Conservation (phyloP, 1,140 invertebrate species). For the Zaprionus lachaisei region DNA sequence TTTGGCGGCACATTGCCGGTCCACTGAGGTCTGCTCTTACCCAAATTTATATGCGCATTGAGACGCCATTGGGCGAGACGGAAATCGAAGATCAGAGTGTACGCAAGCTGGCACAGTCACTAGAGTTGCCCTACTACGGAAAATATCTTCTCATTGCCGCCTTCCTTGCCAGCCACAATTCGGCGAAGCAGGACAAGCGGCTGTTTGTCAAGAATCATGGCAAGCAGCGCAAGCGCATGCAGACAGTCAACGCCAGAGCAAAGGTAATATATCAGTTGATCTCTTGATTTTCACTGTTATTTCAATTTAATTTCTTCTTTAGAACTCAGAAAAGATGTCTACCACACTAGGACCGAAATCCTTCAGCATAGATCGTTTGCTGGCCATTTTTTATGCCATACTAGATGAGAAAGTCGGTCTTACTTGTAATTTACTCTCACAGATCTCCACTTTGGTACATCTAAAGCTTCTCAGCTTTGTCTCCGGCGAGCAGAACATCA, state of each 20-base stretch:
- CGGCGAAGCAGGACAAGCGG: slow-evolving; percentile 92
- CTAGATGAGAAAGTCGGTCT: slow-evolving; percentile 92
- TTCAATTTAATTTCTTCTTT: slow-evolving; percentile 26
- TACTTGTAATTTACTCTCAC: slow-evolving; percentile 92
- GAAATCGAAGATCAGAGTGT: slow-evolving; percentile 67
- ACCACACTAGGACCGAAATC: slow-evolving; percentile 89
- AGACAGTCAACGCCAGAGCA: slow-evolving; percentile 86
- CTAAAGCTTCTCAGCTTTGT: slow-evolving; percentile 88
- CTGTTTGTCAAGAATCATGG: slow-evolving; percentile 92
- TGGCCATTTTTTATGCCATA: slow-evolving; percentile 97
- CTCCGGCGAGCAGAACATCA: slow-evolving; percentile 87
- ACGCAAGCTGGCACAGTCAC: slow-evolving; percentile 85
- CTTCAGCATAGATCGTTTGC: slow-evolving; percentile 92
- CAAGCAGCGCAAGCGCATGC: slow-evolving; percentile 86
- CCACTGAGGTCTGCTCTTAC: slow-evolving; percentile 90
- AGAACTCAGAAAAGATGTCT: slow-evolving; percentile 85
- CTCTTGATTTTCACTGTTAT: background rate
- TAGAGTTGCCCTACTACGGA: slow-evolving; percentile 95
- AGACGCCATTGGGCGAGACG: slow-evolving; percentile 42
- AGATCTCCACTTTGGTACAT: slow-evolving; percentile 91
- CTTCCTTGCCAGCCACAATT: slow-evolving; percentile 96
- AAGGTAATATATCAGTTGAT: slow-evolving; percentile 58
- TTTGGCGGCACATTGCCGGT: slow-evolving; percentile 92
- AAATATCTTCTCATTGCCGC: slow-evolving; percentile 95
- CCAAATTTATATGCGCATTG: slow-evolving; percentile 91